These are phyloP conservation scores for Irena cyanogastra DNA, from an alignment of 2,113 vertebrate genomes.

Conservation along the genomic window DNA sequence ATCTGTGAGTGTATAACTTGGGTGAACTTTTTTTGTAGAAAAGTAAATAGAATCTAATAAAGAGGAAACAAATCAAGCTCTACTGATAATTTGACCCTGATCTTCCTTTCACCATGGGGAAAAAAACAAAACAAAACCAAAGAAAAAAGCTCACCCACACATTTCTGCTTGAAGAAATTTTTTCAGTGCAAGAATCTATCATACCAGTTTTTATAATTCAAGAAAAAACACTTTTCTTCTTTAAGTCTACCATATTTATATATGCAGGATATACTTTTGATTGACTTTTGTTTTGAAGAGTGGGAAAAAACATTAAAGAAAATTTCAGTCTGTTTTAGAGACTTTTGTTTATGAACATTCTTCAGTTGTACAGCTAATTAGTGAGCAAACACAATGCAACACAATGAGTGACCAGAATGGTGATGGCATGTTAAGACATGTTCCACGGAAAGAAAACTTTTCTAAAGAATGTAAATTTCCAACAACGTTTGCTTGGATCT, in stretches of 20 bases:
- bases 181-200: neutral
- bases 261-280: neutral
- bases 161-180: neutral
- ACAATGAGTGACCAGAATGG: neutral
- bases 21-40: neutral
- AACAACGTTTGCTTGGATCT: neutral
- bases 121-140: neutral
- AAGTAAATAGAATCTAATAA: neutral
- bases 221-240: neutral
- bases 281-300: neutral
- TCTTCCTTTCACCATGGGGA: neutral
- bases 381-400: neutral
- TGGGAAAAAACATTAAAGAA: neutral
- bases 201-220: neutral
- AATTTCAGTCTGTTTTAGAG: neutral
- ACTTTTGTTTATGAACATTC: neutral
- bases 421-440: neutral
- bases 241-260: neutral
- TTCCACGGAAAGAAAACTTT: conserved; percentile 11
- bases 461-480: neutral
- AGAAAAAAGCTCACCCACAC: neutral
- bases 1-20: neutral
- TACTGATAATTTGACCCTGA: neutral
- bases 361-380: neutral
- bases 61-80: neutral